Evolutionary conservation across 2,888 invertebrate genomes (phyloP), one percentile per base, ranked within the genome.

Genomic region (Alsophila aescularia): DNA sequence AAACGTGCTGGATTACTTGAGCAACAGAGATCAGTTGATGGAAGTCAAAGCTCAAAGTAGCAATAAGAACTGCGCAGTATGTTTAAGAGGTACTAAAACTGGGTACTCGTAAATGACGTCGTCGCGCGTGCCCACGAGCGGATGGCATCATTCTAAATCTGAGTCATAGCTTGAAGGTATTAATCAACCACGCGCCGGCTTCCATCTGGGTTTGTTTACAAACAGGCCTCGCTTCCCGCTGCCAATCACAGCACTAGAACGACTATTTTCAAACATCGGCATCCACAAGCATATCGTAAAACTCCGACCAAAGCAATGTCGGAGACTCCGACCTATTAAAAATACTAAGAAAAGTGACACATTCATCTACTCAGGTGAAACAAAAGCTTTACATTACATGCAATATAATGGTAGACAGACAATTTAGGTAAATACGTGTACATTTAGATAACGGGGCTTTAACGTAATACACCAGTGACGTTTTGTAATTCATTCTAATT

Each of bases 401-500:
- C 24, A 32, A 52, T 27, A 45, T 45, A 29, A 41, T 54, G 42
- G 2, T 35, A 24, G 10, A 34, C 21, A 37, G 27, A 43, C 34
- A 39, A 40, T 49, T 39, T 39, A 39, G 31, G 16, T 35, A 43
- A 15, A 42, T 45, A 52, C 8, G 32, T 18, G 31, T 44, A 53
- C 37, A 49, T 43, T 45, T 47, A 53, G 43, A 56, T 52, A n/a
- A 43, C 44, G 43, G 49, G 49, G 32, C 60, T 43, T 52, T 66
- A 64, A 68, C 65, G 59, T 70, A 69, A 68, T 58, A 63, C 57
- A 64, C 60, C 62, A 64, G 67, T 69, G 69, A 70, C 73, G 60
- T 69, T 73, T 69, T 73, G 77, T 81, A 83, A 84, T 83, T 82
- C 77, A 75, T 82, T 83, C 73, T 85, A 86, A 89, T 89, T 90